phyloP scores from a whole-genome alignment of 2,797 vertebrate species.

The Pitangus sulphuratus region DNA sequence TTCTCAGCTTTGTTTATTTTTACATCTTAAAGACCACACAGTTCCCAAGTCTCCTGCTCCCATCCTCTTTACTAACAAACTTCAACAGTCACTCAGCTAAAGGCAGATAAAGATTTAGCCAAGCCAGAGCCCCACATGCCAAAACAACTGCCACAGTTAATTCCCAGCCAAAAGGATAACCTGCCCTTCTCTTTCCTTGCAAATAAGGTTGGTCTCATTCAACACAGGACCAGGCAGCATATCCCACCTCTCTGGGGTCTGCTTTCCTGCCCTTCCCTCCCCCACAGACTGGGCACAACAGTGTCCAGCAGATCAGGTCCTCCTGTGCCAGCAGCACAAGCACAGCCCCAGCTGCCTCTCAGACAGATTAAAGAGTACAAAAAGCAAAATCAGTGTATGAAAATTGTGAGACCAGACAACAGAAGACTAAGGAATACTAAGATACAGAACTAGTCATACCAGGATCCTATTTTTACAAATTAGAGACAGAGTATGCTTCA shows the following conservation, averaged over 20 bases:
- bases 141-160: neutral
- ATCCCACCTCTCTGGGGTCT: neutral
- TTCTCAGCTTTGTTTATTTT: constrained; percentile 65
- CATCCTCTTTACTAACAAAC: constrained; percentile 18
- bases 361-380: neutral
- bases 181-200: neutral
- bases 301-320: constrained; percentile 44
- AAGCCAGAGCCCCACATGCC: neutral
- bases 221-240: constrained; percentile 28
- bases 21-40: constrained; percentile 24
- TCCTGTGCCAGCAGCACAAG: constrained; percentile 3
- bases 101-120: neutral
- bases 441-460: constrained; percentile 43
- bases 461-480: constrained; percentile 35
- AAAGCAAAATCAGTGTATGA: neutral
- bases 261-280: neutral
- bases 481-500: neutral
- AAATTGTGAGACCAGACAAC: constrained; percentile 42
- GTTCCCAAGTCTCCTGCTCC: constrained; percentile 18
- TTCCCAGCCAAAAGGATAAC: neutral
- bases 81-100: neutral
- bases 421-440: constrained; percentile 57
- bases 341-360: constrained; percentile 50
- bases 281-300: neutral
- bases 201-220: neutral